A percentile compares a stretch with the other conserved stretches of the same genome.
These are phyloP conservation scores for Heliothis subflexa DNA, from an alignment of 1,140 invertebrate species.

Conservation along the genomic window DNA sequence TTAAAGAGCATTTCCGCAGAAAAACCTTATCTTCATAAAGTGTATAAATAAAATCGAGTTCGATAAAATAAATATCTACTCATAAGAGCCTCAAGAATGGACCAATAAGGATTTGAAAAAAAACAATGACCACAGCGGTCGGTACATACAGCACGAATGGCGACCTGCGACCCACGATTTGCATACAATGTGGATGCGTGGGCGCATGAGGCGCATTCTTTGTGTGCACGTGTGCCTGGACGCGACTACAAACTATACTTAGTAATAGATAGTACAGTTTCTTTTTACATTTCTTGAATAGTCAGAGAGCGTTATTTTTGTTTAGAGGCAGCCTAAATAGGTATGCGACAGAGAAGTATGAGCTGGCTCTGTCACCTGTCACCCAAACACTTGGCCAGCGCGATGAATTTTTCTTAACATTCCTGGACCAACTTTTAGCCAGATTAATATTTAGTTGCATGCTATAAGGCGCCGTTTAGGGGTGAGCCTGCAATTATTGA, in stretches of 20 bases:
- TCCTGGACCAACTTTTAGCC: no score
- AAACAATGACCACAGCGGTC: constrained; percentile 57
- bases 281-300: constrained; percentile 32
- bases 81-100: constrained; percentile 39
- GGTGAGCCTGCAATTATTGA: no score
- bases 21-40: background rate
- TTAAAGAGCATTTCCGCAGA: no score
- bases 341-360: constrained; percentile 32
- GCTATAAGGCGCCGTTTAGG: no score
- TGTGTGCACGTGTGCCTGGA: constrained; percentile 40
- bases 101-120: constrained; percentile 53
- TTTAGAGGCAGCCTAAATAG: constrained; percentile 10
- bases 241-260: constrained; percentile 12
- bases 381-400: background rate
- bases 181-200: constrained; percentile 81
- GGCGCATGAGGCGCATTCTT: constrained; percentile 67
- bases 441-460: no score
- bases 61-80: constrained; percentile 35
- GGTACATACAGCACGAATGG: constrained; percentile 61
- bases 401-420: background rate
- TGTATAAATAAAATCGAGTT: constrained; percentile 18
- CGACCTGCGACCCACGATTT: constrained; percentile 83
- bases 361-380: constrained; percentile 16
- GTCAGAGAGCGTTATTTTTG: background rate
- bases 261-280: constrained; percentile 36